Conservation (phyloP, 2,113 vertebrate species). For the Phrynocephalus versicolor region DNA sequence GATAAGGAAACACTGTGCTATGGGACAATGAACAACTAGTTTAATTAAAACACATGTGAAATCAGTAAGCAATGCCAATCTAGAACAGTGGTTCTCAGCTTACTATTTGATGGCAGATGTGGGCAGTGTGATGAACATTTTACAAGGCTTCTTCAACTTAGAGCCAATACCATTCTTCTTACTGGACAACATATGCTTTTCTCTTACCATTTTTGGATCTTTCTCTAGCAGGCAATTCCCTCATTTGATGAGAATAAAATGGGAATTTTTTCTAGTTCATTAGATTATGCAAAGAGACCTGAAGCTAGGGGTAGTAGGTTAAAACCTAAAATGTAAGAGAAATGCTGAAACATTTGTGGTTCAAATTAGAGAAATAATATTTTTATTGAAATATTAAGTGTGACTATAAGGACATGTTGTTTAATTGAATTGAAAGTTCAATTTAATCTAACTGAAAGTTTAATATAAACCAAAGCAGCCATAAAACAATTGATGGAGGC, state of each 20-base stretch:
- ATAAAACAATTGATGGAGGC: too few species aligned
- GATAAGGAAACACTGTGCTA: conserved; percentile 70
- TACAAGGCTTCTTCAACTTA: not conserved
- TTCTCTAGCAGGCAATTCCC: not conserved
- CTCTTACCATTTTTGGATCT: not conserved
- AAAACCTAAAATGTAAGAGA: not conserved
- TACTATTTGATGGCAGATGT: not conserved
- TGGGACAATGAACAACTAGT: conserved; percentile 72
- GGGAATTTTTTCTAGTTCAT: not conserved
- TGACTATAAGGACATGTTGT: too few species aligned
- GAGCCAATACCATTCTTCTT: not conserved
- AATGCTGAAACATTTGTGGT: not conserved
- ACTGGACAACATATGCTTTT: not conserved
- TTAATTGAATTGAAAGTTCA: too few species aligned
- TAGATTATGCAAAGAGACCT: not conserved
- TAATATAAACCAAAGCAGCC: too few species aligned
- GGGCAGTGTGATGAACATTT: not conserved
- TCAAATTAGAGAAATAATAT: not conserved
- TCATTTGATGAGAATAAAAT: not conserved
- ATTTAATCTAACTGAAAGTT: too few species aligned
- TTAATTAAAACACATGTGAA: conserved; percentile 72
- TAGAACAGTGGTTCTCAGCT: conserved; percentile 24
- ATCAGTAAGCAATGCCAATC: conserved; percentile 38
- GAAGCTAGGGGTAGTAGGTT: not conserved
- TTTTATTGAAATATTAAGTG: not conserved